Conservation (phyloP, 2,113 vertebrate species). For the Triplophysa rosa region DNA sequence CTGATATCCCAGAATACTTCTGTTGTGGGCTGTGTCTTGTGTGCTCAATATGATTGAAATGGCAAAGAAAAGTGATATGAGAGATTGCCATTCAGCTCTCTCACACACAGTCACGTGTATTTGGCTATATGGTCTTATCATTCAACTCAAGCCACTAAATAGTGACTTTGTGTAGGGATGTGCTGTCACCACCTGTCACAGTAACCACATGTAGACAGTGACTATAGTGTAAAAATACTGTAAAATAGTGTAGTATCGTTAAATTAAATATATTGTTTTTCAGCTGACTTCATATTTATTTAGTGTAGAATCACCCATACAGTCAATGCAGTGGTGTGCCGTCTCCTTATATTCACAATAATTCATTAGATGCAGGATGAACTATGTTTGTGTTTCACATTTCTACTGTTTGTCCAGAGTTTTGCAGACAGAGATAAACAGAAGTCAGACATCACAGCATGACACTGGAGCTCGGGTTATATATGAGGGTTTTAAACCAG, state of each 20-base stretch:
- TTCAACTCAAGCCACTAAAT: no score
- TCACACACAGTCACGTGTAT: background rate
- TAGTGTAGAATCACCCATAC: no score
- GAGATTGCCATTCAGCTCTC: background rate
- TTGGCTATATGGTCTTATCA: no score
- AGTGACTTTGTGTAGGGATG: no score
- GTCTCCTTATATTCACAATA: no score
- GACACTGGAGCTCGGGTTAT: background rate
- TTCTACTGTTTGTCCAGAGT: background rate
- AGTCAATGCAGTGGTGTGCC: no score
- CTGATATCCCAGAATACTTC: slow-evolving; percentile 15
- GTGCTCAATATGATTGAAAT: slow-evolving; percentile 30
- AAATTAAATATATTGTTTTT: no score
- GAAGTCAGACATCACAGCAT: background rate
- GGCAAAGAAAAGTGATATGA: slow-evolving; percentile 8
- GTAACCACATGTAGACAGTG: background rate
- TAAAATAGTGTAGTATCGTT: background rate
- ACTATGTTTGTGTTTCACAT: slow-evolving; percentile 3
- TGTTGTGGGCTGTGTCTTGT: slow-evolving; percentile 11
- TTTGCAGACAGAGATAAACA: background rate
- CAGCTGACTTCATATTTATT: no score
- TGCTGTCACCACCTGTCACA: no score
- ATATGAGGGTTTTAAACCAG: slow-evolving; percentile 15
- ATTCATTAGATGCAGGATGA: background rate
- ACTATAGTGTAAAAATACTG: background rate